Evolutionary conservation across 2,113 vertebrate species (phyloP).

Genomic region (Poicephalus meyeri): DNA sequence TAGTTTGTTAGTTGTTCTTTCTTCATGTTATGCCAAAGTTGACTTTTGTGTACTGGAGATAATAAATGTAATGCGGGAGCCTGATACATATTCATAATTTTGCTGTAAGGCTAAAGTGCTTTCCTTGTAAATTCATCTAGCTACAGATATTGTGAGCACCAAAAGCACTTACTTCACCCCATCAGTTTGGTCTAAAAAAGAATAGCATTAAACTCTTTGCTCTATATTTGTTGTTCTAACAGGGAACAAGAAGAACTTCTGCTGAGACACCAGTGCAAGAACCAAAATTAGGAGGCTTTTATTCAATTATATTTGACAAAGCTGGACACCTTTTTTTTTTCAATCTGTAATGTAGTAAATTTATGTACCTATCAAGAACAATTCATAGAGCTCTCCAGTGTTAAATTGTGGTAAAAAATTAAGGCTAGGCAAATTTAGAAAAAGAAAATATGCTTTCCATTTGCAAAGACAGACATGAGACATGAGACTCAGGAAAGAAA

Average conservation of each 20-base stretch:
- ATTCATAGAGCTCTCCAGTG: neutral
- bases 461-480: neutral
- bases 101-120: constrained; percentile 54
- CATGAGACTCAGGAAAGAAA: neutral
- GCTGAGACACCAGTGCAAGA: constrained; percentile 26
- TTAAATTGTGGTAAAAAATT: neutral
- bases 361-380: constrained; percentile 42
- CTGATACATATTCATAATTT: constrained; percentile 58
- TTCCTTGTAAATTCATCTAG: constrained; percentile 60
- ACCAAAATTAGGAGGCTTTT: constrained; percentile 49
- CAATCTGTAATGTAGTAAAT: constrained; percentile 34
- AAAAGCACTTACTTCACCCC: constrained; percentile 66
- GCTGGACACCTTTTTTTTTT: neutral
- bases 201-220: constrained; percentile 44
- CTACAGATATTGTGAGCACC: constrained; percentile 44
- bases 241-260: constrained; percentile 40
- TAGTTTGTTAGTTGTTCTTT: constrained; percentile 39
- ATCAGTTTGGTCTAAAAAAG: constrained; percentile 60
- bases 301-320: constrained; percentile 54
- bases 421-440: constrained; percentile 13
- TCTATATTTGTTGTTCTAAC: constrained; percentile 50
- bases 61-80: constrained; percentile 33
- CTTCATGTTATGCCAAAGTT: constrained; percentile 53
- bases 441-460: neutral
- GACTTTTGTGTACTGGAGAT: constrained; percentile 51